Evolutionary conservation across 2,797 vertebrate species (phyloP).

Genomic region (Poecilia wingei): DNA sequence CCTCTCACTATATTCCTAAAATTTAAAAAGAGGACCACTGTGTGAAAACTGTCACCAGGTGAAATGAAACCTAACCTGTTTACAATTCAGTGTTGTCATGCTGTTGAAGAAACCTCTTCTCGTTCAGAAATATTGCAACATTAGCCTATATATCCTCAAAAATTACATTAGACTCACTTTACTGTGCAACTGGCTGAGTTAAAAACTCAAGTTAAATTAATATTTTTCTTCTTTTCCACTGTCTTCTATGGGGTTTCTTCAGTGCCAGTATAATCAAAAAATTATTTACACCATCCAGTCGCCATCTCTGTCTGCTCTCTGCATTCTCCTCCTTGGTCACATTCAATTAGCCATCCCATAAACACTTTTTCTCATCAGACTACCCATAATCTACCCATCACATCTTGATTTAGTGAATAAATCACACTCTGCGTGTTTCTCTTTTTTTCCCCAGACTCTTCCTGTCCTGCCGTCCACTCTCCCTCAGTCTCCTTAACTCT

Average conservation of each 20-base stretch:
- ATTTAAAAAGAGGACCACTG: not conserved
- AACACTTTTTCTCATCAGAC: slow-evolving; percentile 78
- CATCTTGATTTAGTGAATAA: slow-evolving; percentile 71
- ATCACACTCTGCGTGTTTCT: slow-evolving; percentile 73
- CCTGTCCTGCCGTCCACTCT: slow-evolving; percentile 49
- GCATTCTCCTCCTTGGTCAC: slow-evolving; percentile 74
- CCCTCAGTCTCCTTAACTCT: slow-evolving; percentile 75
- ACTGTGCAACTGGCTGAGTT: not conserved
- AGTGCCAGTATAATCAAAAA: slow-evolving; percentile 41
- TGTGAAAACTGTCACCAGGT: not conserved
- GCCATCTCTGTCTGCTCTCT: slow-evolving; percentile 54
- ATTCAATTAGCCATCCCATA: slow-evolving; percentile 76
- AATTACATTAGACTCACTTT: not conserved
- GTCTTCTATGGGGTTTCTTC: slow-evolving; percentile 24
- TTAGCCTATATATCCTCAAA: not conserved
- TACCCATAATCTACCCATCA: slow-evolving; percentile 78
- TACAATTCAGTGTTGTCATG: not conserved
- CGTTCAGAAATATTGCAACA: not conserved
- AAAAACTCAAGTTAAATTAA: not conserved
- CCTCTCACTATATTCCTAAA: not conserved
- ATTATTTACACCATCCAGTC: slow-evolving; percentile 55
- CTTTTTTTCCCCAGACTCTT: slow-evolving; percentile 50
- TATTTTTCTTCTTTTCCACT: slow-evolving; percentile 3
- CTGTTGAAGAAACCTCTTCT: not conserved
- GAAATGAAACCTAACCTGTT: not conserved